phyloP scores from a whole-genome alignment of 2,888 invertebrate species.

The Liposcelis brunnea region DNA sequence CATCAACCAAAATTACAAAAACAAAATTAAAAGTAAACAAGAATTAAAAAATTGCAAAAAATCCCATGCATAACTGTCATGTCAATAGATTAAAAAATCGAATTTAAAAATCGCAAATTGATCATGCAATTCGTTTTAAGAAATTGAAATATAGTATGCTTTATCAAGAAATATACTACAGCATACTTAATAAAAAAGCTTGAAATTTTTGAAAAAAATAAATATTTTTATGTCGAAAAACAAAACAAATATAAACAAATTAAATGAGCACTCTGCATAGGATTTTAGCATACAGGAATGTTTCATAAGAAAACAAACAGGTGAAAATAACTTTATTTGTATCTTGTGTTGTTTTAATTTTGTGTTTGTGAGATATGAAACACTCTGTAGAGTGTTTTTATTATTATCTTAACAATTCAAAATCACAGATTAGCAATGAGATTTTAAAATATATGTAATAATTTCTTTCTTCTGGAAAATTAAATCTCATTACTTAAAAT shows the following conservation, averaged over 20 bases:
- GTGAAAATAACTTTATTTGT: slow-evolving; percentile 9
- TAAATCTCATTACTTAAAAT: slow-evolving; percentile 15
- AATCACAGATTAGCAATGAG: slow-evolving; percentile 8
- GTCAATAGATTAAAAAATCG: slow-evolving; percentile 10
- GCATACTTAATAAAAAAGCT: slow-evolving; percentile 10
- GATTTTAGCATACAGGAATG: slow-evolving; percentile 9
- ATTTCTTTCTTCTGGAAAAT: slow-evolving; percentile 9
- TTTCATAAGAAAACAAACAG: slow-evolving; percentile 7
- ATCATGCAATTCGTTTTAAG: slow-evolving; percentile 8
- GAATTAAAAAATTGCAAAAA: slow-evolving; percentile 10
- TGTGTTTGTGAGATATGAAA: slow-evolving; percentile 7
- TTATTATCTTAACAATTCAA: slow-evolving; percentile 1
- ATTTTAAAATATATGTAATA: slow-evolving; percentile 10
- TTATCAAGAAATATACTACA: slow-evolving; percentile 6
- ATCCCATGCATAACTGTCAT: slow-evolving; percentile 12
- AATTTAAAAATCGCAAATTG: slow-evolving; percentile 8
- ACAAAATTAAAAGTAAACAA: background rate
- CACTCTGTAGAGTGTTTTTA: slow-evolving; percentile 5
- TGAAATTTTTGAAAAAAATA: slow-evolving; percentile 4
- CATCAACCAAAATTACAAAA: background rate
- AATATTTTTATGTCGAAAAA: no score
- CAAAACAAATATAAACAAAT: slow-evolving; percentile 4
- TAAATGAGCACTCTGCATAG: slow-evolving; percentile 8
- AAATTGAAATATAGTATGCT: slow-evolving; percentile 5
- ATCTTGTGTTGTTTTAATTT: no score